Conservation (phyloP, 2,113 vertebrate genomes). For the Sapajus apella region DNA sequence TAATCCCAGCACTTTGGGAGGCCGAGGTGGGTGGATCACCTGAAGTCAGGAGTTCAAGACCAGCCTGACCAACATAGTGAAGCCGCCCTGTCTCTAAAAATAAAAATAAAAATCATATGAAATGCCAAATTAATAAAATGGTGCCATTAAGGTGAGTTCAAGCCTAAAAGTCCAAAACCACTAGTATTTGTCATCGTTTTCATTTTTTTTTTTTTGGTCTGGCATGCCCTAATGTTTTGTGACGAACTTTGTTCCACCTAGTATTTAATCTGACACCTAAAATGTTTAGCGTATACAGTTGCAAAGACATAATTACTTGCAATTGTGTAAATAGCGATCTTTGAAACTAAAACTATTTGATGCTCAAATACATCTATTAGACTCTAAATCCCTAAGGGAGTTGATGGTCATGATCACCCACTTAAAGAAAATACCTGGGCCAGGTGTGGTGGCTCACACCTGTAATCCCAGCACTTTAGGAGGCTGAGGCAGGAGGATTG, state of each 20-base stretch:
- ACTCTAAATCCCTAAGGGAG: not conserved
- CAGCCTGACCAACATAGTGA: too few species aligned
- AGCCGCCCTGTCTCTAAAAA: too few species aligned
- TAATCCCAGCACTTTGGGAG: too few species aligned
- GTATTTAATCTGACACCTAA: not conserved
- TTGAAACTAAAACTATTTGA: not conserved
- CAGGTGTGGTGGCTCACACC: too few species aligned
- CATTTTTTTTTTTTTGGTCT: not conserved
- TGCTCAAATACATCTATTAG: not conserved
- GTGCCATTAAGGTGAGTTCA: not conserved
- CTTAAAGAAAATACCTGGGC: not conserved
- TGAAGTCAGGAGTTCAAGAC: too few species aligned
- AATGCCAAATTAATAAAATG: not conserved
- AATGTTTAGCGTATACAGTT: not conserved
- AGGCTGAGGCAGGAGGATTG: too few species aligned
- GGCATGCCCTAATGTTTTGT: not conserved
- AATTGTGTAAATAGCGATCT: not conserved
- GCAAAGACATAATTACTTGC: not conserved
- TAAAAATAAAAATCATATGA: not conserved
- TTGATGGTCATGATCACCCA: not conserved
- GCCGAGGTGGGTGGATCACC: too few species aligned
- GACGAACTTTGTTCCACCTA: not conserved
- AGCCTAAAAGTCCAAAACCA: not conserved
- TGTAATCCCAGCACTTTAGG: too few species aligned
- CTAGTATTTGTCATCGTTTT: not conserved